Evolutionary conservation across 2,113 vertebrate genomes (phyloP).

Genomic region (Leptobrachium leishanense): DNA sequence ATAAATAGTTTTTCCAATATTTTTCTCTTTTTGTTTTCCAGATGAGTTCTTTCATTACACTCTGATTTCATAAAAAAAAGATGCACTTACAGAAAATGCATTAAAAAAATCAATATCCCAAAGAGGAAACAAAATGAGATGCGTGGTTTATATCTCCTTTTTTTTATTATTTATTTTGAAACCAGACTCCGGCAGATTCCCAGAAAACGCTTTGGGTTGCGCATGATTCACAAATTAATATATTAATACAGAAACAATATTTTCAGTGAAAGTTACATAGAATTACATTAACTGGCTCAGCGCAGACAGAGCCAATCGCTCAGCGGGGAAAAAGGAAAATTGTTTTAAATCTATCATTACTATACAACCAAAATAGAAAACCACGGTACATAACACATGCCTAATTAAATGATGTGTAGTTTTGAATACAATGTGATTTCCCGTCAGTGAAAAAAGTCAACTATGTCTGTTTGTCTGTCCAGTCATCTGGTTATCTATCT

Average conservation of each 20-base stretch:
- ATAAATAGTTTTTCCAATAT: not conserved
- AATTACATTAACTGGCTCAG: not conserved
- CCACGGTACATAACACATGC: too few relatives aligned
- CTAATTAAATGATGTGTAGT: too few relatives aligned
- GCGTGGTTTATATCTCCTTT: slow-evolving; percentile 45
- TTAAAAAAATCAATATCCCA: slow-evolving; percentile 37
- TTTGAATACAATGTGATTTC: too few relatives aligned
- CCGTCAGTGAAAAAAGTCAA: too few relatives aligned
- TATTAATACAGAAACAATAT: slow-evolving; percentile 19
- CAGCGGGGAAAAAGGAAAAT: too few relatives aligned
- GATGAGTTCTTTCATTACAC: not conserved
- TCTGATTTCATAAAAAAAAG: slow-evolving; percentile 38
- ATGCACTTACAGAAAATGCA: not conserved
- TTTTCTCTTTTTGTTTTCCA: slow-evolving; percentile 22
- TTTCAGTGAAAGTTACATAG: not conserved
- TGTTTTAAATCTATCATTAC: too few relatives aligned
- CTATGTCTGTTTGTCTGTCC: too few relatives aligned
- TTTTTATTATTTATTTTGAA: slow-evolving; percentile 51
- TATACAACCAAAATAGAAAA: too few relatives aligned
- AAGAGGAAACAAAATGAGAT: slow-evolving; percentile 42
- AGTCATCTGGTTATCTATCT: too few relatives aligned
- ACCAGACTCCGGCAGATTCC: slow-evolving; percentile 51
- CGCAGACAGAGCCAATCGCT: not conserved
- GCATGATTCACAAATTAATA: slow-evolving; percentile 43
- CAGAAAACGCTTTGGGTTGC: slow-evolving; percentile 50